Percentiles rank a stretch among this genome's conserved stretches.
Evolutionary conservation across 1,140 invertebrate genomes (phyloP).

Genomic region (Drosophila ambigua): DNA sequence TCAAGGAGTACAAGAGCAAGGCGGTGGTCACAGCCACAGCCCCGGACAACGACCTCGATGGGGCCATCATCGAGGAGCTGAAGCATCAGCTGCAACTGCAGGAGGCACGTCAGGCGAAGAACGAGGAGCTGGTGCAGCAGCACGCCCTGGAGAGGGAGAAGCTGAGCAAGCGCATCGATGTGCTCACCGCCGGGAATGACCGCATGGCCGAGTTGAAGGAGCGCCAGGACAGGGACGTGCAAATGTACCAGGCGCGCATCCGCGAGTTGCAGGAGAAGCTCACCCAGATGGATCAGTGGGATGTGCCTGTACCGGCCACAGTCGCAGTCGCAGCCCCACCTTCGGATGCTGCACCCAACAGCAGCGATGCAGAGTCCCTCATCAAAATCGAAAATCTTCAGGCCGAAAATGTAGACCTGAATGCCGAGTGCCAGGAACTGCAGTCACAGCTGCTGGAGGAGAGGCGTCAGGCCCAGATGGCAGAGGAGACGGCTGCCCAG

Average conservation of each 20-base stretch:
- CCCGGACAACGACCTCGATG: conserved; percentile 86
- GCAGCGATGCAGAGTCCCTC: conserved; percentile 11
- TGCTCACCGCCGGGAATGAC: conserved; percentile 91
- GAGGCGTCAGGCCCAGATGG: conserved; percentile 58
- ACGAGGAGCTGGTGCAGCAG: conserved; percentile 85
- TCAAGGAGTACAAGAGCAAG: conserved; percentile 89
- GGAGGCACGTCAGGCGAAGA: conserved; percentile 87
- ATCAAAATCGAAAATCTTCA: conserved; percentile 48
- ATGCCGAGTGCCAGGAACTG: conserved; percentile 89
- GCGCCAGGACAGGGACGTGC: conserved; percentile 89
- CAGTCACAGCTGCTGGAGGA: conserved; percentile 87
- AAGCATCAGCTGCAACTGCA: conserved; percentile 87
- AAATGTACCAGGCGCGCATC: conserved; percentile 88
- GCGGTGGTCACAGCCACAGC: conserved; percentile 20
- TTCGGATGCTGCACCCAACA: not conserved
- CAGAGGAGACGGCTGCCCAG: conserved; percentile 22
- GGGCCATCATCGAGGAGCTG: conserved; percentile 90
- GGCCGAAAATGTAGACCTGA: conserved; percentile 85
- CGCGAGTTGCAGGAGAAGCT: conserved; percentile 87
- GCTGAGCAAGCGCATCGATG: conserved; percentile 89
- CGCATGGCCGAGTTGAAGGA: conserved; percentile 91
- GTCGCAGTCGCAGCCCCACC: conserved; percentile 7
- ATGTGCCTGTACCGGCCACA: not conserved
- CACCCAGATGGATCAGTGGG: conserved; percentile 86
- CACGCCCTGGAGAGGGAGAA: conserved; percentile 87